Conservation (phyloP, 2,797 vertebrate genomes). For the Phoebastria nigripes region DNA sequence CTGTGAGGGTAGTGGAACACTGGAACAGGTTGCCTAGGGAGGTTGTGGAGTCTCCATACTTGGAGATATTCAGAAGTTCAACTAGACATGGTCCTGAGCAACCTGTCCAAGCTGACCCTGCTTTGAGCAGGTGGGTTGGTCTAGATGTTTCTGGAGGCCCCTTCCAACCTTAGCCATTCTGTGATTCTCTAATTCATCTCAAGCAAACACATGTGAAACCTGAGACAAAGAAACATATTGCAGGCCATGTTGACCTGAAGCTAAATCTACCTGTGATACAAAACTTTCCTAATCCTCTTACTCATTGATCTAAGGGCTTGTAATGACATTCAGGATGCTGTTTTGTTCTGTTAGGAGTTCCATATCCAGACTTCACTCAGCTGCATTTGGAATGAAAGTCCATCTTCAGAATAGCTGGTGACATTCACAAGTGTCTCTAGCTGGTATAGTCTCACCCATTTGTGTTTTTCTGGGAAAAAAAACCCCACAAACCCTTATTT, state of each 20-base stretch:
- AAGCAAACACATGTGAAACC: not conserved
- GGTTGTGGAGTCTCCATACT: not conserved
- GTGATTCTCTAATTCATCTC: not conserved
- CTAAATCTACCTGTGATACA: not conserved
- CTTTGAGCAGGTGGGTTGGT: not conserved
- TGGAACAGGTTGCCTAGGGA: not conserved
- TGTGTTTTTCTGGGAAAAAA: not conserved
- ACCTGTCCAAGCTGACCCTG: not conserved
- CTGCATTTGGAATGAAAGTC: not conserved
- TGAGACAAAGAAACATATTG: not conserved
- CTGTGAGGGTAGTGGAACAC: not conserved
- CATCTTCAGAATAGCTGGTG: not conserved
- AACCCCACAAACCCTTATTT: not conserved
- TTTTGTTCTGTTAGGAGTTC: not conserved
- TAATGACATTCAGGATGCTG: not conserved
- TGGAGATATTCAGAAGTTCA: not conserved
- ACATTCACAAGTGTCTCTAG: not conserved
- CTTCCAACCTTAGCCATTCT: not conserved
- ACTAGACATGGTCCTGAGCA: not conserved
- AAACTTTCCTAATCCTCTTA: not conserved
- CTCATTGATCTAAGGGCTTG: not conserved
- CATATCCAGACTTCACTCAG: not conserved
- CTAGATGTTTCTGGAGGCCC: not conserved
- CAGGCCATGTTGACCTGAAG: fast-evolving
- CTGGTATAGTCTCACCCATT: not conserved